Conservation (phyloP, 2,888 invertebrate genomes). For the Ceratothoa steindachneri region DNA sequence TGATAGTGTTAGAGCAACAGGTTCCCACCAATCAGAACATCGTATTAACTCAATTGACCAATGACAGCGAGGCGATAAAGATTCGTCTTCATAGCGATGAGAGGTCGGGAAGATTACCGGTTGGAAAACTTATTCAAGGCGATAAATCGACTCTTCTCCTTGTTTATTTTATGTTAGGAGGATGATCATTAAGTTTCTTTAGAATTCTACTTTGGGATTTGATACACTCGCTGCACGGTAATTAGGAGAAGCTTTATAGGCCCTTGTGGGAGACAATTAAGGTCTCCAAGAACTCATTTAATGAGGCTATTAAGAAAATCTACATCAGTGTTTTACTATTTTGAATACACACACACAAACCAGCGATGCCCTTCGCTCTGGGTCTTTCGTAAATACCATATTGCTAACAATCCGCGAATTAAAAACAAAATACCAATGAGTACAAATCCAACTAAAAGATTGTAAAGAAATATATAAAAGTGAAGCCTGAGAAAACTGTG, state of each 20-base stretch:
- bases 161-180: neutral
- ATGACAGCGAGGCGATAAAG: neutral
- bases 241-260: neutral
- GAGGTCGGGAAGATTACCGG: neutral
- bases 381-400: too few relatives aligned
- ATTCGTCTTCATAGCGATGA: neutral
- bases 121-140: neutral
- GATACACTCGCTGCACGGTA: neutral
- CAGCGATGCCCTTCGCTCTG: too few relatives aligned
- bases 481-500: too few relatives aligned
- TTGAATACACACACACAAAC: neutral
- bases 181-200: neutral
- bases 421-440: too few relatives aligned
- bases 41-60: neutral
- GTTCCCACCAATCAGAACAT: neutral
- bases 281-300: neutral
- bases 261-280: neutral
- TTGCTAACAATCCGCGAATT: too few relatives aligned
- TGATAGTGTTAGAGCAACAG: neutral
- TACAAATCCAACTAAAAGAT: too few relatives aligned
- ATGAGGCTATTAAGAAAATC: slow-evolving; percentile 9
- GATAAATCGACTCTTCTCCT: neutral
- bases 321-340: neutral
- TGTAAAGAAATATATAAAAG: too few relatives aligned
- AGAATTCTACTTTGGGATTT: neutral